Evolutionary conservation across 2,113 vertebrate genomes (phyloP), one percentile per base, ranked within the genome.

Genomic region (Verasper variegatus): DNA sequence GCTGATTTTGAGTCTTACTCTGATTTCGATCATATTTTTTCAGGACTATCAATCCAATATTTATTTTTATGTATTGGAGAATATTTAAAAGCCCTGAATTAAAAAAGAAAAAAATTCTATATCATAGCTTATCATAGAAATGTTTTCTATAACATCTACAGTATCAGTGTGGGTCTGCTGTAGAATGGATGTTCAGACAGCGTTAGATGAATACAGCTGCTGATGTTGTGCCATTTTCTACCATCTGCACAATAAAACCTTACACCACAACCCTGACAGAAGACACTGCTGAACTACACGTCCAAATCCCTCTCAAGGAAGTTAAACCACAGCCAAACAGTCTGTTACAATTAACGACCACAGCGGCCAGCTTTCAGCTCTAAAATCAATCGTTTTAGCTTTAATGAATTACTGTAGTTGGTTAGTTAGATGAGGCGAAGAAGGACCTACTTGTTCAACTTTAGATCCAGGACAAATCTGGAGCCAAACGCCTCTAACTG

Each of bases 401-500:
- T 5, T 51, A 72, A 58, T 49, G 26, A 52, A 58, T n/a, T 2
- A 42, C 18, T 56, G 26, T 9, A 35, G 4, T 40, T 58, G 49
- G 51, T 70, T 27, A 11, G 47, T 40, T 62, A 55, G 51, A 73
- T 27, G 13, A 26, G 59, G 51, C 35, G 8, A 51, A 52, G 11
- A 51, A 59, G 9, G 63, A 96, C 98, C 97, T 95, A 99, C 98
- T 97, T 97, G 94, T 99, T 99, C 92, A 99, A 47, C 37, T 93
- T 90, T 68, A 99, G 95, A 91, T 99, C 98, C 94, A 99, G 95
- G 93, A 97, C 95, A 92, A 98, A 98, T 91, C 91, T 95, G 88
- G 96, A 95, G 70, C 96, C 96, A 85, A 98, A 99, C 54, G 97
- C 97, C 82, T 99, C 96, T 80, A 99, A 95, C 89, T 98, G 97